Evolutionary conservation across 1,140 invertebrate genomes (phyloP).

Genomic region (Pseudachorutes palmiensis): DNA sequence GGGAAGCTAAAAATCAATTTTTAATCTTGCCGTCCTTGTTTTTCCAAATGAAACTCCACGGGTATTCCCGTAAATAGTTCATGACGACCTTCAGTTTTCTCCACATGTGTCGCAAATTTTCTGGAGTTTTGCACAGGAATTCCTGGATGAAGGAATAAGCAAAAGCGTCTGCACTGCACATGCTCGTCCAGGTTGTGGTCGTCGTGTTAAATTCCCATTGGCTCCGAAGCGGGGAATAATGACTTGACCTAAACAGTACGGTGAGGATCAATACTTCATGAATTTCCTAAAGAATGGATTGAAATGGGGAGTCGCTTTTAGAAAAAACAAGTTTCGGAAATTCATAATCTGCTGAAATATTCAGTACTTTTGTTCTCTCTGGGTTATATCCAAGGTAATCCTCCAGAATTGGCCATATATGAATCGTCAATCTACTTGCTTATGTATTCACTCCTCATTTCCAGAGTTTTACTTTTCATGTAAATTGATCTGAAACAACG

Average conservation of each 20-base stretch:
- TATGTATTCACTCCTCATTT: slow-evolving; percentile 11
- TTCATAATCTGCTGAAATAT: slow-evolving; percentile 2
- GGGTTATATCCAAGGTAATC: not conserved
- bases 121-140: too few species aligned
- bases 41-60: too few species aligned
- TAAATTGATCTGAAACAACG: not conserved
- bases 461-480: not conserved
- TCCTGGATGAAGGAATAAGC: too few species aligned
- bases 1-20: not conserved
- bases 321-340: not conserved
- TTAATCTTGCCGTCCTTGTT: not conserved
- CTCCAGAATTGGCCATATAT: not conserved
- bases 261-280: slow-evolving; percentile 9
- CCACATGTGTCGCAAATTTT: too few species aligned
- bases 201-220: too few species aligned
- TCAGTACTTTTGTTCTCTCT: too few species aligned
- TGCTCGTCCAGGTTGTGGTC: too few species aligned
- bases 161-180: too few species aligned
- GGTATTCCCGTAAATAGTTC: too few species aligned
- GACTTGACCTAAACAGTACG: too few species aligned
- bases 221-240: too few species aligned
- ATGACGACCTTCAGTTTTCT: too few species aligned
- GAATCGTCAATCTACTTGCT: not conserved
- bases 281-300: not conserved
- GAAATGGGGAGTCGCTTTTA: not conserved